Evolutionary conservation across 2,888 invertebrate species (phyloP).

Genomic region (Dryocosmus kuriphilus): DNA sequence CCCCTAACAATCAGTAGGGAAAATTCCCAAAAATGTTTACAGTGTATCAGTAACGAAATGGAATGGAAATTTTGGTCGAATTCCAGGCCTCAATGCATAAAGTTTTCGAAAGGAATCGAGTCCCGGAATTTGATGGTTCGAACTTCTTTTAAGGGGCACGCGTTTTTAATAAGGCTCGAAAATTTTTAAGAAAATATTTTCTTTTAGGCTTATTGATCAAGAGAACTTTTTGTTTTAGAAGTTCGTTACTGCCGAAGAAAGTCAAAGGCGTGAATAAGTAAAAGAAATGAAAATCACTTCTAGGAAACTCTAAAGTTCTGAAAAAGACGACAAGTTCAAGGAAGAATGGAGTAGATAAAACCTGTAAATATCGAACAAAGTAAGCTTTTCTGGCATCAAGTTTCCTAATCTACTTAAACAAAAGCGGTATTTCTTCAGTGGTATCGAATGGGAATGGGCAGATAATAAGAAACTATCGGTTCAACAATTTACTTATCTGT

Average conservation of each 20-base stretch:
- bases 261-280: not conserved
- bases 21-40: too few relatives aligned
- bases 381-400: not conserved
- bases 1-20: too few relatives aligned
- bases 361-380: not conserved
- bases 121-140: too few relatives aligned
- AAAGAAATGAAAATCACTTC: not conserved
- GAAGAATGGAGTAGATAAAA: not conserved
- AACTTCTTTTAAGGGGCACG: too few relatives aligned
- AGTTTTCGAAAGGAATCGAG: too few relatives aligned
- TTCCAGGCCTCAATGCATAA: too few relatives aligned
- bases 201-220: not conserved
- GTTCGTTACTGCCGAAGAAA: not conserved
- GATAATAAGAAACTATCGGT: not conserved
- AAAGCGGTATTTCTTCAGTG: not conserved
- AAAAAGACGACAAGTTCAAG: not conserved
- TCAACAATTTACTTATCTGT: not conserved
- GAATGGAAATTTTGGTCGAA: too few relatives aligned
- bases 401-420: not conserved
- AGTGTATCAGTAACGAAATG: too few relatives aligned
- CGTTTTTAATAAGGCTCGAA: not conserved
- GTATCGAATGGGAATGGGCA: not conserved
- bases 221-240: not conserved
- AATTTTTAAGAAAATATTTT: not conserved
- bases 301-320: not conserved